Evolutionary conservation across 2,113 vertebrate genomes (phyloP), one percentile per base, ranked within the genome.

Genomic region (Silurus asotus): DNA sequence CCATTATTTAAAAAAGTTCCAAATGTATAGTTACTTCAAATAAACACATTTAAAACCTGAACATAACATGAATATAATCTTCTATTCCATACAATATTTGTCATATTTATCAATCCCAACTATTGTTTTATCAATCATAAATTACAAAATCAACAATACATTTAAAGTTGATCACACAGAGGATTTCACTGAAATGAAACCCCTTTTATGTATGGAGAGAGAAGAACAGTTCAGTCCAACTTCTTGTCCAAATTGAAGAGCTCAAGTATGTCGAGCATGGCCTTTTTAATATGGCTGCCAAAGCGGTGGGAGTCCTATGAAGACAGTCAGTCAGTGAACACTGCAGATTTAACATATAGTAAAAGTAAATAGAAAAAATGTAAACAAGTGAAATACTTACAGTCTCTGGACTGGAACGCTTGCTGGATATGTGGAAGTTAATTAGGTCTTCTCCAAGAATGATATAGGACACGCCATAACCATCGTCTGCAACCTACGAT

Each of bases 391-490:
- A 51, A 0, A 25, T 84, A 93, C 96, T 94, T 90, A 99, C 98
- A 0, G 97, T 99, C 90, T 99, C 96, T 9, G 94, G 94, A 90
- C 97, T 96, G 67, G 97, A 99, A 88, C 95, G 65, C 94, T 99
- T 99, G 96, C 98, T 98, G 86, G 97, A 99, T 89, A 99, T 93
- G 65, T 99, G 98, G 91, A 99, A 99, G 86, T 96, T 97, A 91
- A 99, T 97, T 76, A 94, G 93, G 77, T 96, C 93, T 56, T 99
- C 98, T 14, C 90, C 98, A 64, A 98, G 86, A 8, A 99, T 95
- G 7, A 99, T 97, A 81, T 99, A 99, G 0, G 98, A 99, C 83
- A 99, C 98, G 0, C 98, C 98, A 3, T 99, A 99, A 74, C 98
- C 98, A 56, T 99, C 98, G 87, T 99, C 97, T 59, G 97, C 97